Evolutionary conservation across 1,140 invertebrate genomes (phyloP).

Genomic region (Anastatus disparis): DNA sequence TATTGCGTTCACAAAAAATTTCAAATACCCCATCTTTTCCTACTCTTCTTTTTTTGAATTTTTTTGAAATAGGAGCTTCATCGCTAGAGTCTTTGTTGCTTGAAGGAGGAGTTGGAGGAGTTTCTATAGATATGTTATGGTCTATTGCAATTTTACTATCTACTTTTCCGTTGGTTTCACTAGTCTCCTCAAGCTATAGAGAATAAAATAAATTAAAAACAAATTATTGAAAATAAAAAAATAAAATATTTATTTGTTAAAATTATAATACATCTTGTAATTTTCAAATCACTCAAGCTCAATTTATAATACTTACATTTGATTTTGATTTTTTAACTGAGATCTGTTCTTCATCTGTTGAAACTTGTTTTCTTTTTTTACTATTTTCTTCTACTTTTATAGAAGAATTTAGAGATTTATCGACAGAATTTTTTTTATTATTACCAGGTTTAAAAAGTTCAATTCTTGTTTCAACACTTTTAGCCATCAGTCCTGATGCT

Average conservation of each 20-base stretch:
- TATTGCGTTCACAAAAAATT: slow-evolving; percentile 67
- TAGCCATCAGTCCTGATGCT: slow-evolving; percentile 57
- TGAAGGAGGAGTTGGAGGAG: slow-evolving; percentile 52
- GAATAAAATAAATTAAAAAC: slow-evolving; percentile 9
- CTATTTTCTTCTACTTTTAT: slow-evolving; percentile 43
- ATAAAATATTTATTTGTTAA: not conserved
- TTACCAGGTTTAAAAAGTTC: slow-evolving; percentile 46
- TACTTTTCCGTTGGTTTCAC: slow-evolving; percentile 4
- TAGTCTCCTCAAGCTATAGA: slow-evolving; percentile 13
- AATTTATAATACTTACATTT: slow-evolving; percentile 34
- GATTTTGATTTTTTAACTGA: slow-evolving; percentile 49
- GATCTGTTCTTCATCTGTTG: slow-evolving; percentile 31
- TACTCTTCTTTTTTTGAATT: slow-evolving; percentile 39
- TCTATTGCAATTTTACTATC: slow-evolving; percentile 32
- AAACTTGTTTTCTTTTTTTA: slow-evolving; percentile 46
- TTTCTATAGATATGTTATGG: slow-evolving; percentile 49
- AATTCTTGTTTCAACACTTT: slow-evolving; percentile 51
- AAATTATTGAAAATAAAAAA: not conserved
- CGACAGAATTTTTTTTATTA: slow-evolving; percentile 34
- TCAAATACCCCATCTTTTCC: slow-evolving; percentile 62
- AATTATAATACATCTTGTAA: not conserved
- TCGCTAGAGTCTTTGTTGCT: slow-evolving; percentile 55
- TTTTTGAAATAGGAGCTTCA: slow-evolving; percentile 43
- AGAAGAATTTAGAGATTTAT: slow-evolving; percentile 20
- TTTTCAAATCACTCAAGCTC: not conserved